These are phyloP conservation scores for Drosophila punjabiensis DNA, from an alignment of 1,140 invertebrate genomes.

Conservation along the genomic window DNA sequence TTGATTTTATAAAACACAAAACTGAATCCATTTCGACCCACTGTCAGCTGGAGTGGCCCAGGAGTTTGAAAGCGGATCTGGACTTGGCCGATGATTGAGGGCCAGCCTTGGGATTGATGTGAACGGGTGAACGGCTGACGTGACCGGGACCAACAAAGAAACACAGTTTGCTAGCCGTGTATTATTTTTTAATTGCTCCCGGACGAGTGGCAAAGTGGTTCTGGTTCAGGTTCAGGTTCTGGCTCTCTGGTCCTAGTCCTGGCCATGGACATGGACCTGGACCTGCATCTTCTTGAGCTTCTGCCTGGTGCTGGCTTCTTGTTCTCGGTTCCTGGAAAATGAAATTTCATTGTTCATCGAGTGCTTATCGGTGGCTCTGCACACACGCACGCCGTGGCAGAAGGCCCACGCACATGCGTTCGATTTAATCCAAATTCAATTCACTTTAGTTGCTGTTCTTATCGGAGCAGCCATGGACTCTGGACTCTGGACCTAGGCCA, in stretches of 20 bases:
- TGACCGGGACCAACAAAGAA: conserved; percentile 24
- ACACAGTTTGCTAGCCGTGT: conserved; percentile 17
- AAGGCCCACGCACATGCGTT: conserved; percentile 36
- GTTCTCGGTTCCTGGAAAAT: conserved; percentile 14
- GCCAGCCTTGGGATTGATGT: conserved; percentile 16
- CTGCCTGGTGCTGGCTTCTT: background rate
- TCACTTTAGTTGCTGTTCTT: conserved; percentile 30
- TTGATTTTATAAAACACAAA: background rate
- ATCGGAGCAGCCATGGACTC: background rate
- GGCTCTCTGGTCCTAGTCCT: background rate
- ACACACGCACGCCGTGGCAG: background rate
- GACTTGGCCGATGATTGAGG: conserved; percentile 26
- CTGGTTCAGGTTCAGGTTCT: background rate
- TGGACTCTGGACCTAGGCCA: background rate
- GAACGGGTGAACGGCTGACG: conserved; percentile 20
- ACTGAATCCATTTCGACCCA: background rate
- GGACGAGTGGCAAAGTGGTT: background rate
- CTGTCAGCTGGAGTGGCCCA: background rate
- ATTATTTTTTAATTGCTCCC: conserved; percentile 34
- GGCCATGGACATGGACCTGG: background rate
- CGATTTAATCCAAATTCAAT: conserved; percentile 53
- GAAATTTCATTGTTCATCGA: conserved; percentile 40
- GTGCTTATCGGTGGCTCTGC: conserved; percentile 24
- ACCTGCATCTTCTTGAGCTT: background rate
- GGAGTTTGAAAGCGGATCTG: background rate